A percentile compares a stretch with the other conserved stretches of the same genome.
Conservation (phyloP, 2,888 invertebrate genomes). For the Habrosyne pyritoides region DNA sequence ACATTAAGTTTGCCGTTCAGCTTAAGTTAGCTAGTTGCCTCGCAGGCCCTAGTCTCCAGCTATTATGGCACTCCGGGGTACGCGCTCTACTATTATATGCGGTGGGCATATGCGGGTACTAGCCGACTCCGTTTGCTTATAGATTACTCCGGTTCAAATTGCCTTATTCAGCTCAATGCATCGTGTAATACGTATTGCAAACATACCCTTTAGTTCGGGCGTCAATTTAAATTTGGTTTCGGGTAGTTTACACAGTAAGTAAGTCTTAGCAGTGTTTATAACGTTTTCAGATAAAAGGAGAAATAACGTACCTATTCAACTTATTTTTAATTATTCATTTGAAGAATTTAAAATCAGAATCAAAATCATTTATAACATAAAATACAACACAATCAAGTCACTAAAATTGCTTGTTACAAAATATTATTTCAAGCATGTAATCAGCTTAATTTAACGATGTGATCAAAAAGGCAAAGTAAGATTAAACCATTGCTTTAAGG, state of each 20-base stretch:
- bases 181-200: conserved; percentile 57
- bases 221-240: conserved; percentile 7
- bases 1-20: conserved; percentile 63
- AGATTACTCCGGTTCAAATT: conserved; percentile 55
- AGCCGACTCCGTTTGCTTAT: conserved; percentile 42
- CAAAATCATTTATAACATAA: no score
- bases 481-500: no score
- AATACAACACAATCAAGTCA: no score
- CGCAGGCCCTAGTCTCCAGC: conserved; percentile 29
- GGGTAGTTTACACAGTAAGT: conserved; percentile 12
- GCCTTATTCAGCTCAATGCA: conserved; percentile 56
- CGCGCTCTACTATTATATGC: conserved; percentile 13
- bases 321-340: no score
- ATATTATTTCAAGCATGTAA: no score
- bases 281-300: no score
- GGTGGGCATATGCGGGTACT: conserved; percentile 11
- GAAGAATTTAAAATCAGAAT: no score
- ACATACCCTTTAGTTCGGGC: conserved; percentile 41
- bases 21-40: conserved; percentile 54
- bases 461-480: no score
- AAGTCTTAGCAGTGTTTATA: background rate
- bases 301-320: no score
- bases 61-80: conserved; percentile 34
- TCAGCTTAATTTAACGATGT: no score
- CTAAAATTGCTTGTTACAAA: no score